These are phyloP conservation scores for Tenthredo scrophulariae DNA, from an alignment of 2,888 invertebrate genomes.

Conservation along the genomic window DNA sequence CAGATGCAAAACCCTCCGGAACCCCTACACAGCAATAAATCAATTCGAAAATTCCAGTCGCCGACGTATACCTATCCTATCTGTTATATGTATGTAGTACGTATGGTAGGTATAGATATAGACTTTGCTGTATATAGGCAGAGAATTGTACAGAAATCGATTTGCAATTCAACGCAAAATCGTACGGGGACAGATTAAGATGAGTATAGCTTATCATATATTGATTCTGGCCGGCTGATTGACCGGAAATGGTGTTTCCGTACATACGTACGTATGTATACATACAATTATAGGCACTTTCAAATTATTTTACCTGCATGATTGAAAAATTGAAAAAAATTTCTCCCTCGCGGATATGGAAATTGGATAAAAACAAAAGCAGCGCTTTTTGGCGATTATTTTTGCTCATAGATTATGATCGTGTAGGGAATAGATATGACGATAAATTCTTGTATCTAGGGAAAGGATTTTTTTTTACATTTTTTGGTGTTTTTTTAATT, in stretches of 20 bases:
- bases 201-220: constrained; percentile 20
- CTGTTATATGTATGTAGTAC: not conserved
- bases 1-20: constrained; percentile 16
- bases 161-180: constrained; percentile 38
- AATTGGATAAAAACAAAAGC: too few relatives aligned
- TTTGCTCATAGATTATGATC: too few relatives aligned
- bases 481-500: not conserved
- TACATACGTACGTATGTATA: not conserved
- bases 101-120: not conserved
- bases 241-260: constrained; percentile 42
- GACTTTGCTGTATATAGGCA: not conserved
- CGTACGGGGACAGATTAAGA: constrained; percentile 46
- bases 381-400: too few relatives aligned
- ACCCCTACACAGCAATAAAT: constrained; percentile 8
- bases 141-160: constrained; percentile 35
- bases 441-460: too few relatives aligned
- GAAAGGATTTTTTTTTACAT: not conserved
- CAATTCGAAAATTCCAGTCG: constrained; percentile 15
- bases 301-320: not conserved
- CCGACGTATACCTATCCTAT: constrained; percentile 17
- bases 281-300: not conserved
- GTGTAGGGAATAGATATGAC: too few relatives aligned
- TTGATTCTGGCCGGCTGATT: constrained; percentile 37
- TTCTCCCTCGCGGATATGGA: not conserved
- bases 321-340: not conserved